These are phyloP conservation scores for Lycophotia porphyrea DNA, from an alignment of 2,888 invertebrate species.

Conservation along the genomic window DNA sequence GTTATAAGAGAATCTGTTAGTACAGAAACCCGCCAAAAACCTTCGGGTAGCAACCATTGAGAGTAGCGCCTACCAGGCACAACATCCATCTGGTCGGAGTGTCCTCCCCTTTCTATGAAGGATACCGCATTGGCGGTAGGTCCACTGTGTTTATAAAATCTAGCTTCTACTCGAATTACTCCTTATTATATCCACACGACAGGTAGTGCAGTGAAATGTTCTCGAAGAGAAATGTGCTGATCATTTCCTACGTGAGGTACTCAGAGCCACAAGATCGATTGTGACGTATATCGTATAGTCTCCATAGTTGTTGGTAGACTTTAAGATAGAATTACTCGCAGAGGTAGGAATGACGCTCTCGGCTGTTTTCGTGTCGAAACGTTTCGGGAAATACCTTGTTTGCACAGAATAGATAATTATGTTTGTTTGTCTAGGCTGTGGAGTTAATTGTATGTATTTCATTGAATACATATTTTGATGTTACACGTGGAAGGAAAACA, in stretches of 20 bases:
- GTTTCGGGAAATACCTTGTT: slow-evolving; percentile 8
- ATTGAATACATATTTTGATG: background rate
- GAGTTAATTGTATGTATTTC: background rate
- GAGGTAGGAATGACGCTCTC: slow-evolving; percentile 10
- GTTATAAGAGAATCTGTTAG: background rate
- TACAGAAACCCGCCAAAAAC: background rate
- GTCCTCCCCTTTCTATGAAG: background rate
- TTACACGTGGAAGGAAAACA: background rate
- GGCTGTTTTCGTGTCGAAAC: slow-evolving; percentile 35
- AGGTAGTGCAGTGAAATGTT: slow-evolving; percentile 21
- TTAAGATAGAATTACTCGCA: slow-evolving; percentile 5
- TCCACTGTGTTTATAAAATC: slow-evolving; percentile 1
- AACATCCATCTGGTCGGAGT: background rate
- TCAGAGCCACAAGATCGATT: slow-evolving; percentile 11
- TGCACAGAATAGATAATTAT: slow-evolving; percentile 13
- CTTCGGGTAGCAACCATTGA: background rate
- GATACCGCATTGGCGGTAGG: background rate
- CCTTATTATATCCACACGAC: background rate
- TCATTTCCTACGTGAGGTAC: slow-evolving; percentile 8
- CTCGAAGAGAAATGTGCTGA: slow-evolving; percentile 13
- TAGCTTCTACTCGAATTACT: slow-evolving; percentile 16
- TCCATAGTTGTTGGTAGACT: background rate
- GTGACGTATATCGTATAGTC: slow-evolving; percentile 21
- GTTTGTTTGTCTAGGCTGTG: background rate
- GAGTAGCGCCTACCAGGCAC: background rate